A percentile compares a stretch with the other conserved stretches of the same genome.
Evolutionary conservation across 2,888 invertebrate genomes (phyloP).

Genomic region (Caprella mutica): DNA sequence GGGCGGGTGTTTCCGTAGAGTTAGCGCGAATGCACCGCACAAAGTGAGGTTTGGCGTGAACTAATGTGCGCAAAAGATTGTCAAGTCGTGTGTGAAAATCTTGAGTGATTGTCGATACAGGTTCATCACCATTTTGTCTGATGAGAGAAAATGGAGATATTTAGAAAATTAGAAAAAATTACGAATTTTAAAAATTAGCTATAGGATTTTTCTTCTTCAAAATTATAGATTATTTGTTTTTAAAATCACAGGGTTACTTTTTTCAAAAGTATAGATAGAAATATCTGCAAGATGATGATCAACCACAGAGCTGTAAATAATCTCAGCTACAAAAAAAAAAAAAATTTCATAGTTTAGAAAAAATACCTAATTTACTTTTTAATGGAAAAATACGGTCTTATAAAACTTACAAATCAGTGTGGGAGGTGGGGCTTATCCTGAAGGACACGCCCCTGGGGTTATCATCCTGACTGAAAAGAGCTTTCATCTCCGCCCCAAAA

Average conservation of each 20-base stretch:
- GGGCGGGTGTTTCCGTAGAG: slow-evolving; percentile 62
- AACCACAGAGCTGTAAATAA: too few species aligned
- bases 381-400: too few species aligned
- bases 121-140: slow-evolving; percentile 66
- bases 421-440: slow-evolving; percentile 78
- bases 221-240: neutral
- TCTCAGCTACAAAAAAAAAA: too few species aligned
- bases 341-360: too few species aligned
- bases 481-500: slow-evolving; percentile 85
- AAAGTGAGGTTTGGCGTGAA: slow-evolving; percentile 88
- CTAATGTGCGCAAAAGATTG: slow-evolving; percentile 76
- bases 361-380: too few species aligned
- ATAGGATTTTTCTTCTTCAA: neutral
- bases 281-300: too few species aligned
- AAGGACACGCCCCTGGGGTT: slow-evolving; percentile 68
- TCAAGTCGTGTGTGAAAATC: slow-evolving; percentile 90
- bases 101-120: slow-evolving; percentile 78
- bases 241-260: too few species aligned
- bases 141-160: slow-evolving; percentile 25
- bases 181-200: neutral
- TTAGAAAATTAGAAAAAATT: neutral
- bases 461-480: slow-evolving; percentile 54
- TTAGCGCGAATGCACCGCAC: slow-evolving; percentile 85
- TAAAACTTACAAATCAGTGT: slow-evolving; percentile 56
- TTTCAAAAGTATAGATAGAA: too few species aligned